Evolutionary conservation across 2,888 invertebrate genomes (phyloP), one percentile per base, ranked within the genome.

Genomic region (Allacma fusca): DNA sequence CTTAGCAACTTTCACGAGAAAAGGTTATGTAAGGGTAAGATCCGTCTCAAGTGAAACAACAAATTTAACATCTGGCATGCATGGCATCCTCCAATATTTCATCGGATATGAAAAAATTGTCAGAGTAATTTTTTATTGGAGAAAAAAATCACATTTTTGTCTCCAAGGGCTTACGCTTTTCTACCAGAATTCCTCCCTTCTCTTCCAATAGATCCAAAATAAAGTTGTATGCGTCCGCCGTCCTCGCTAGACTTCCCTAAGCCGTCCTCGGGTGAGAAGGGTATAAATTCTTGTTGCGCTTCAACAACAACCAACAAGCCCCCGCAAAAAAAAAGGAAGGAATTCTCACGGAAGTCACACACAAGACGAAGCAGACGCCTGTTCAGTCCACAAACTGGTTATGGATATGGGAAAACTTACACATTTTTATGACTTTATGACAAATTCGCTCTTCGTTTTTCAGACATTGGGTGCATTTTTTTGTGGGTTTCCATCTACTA

Each of bases 81-180:
- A 43, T 64, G 67, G 64, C 50, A 50, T 43, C 21, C 43, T 28
- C 67, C 67, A 75, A 75, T 75, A 75, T 75, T 67, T 75, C 75
- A 75, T 75, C 44, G 64, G 50, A 50, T 75, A 75, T 75, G 67
- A 75, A 75, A 75, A 75, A 75, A 75, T 74, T 75, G 75, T 75
- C 75, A 75, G 44, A 75, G 65, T 65, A 67, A 65, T 43, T 75
- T 75, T 75, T 67, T 75, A 67, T 73, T 40, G 19, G 57, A 40
- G 62, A 62, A 44, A 69, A 71, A 71, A 71, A 50, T 71, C 71
- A 71, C 71, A 71, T 71, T 71, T 57, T 71, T 71, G 71, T 71
- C 71, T 71, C 71, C 71, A 57, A 71, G 71, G 71, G 57, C 57
- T 71, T 71, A 28, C 19, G n/a, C 21, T 19, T 57, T 23, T 57